Conservation (phyloP, 2,888 invertebrate species). For the Ormyrus nitidulus region DNA sequence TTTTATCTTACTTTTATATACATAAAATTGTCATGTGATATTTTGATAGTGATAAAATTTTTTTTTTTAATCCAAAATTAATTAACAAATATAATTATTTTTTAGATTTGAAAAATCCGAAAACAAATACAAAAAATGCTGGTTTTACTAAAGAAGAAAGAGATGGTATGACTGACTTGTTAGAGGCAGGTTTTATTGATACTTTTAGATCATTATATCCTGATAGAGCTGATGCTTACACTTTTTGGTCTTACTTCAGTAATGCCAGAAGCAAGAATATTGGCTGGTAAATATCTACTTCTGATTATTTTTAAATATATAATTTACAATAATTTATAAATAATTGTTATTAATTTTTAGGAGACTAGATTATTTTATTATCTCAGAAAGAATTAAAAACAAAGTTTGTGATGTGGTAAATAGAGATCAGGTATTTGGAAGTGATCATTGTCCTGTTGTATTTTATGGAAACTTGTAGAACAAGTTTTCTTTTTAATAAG, state of each 20-base stretch:
- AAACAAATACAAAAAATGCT: slow-evolving; percentile 92
- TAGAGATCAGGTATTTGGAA: slow-evolving; percentile 88
- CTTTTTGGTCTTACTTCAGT: slow-evolving; percentile 96
- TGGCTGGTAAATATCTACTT: slow-evolving; percentile 85
- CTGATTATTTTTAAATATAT: slow-evolving; percentile 65
- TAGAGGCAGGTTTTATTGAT: slow-evolving; percentile 90
- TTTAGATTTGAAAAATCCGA: slow-evolving; percentile 94
- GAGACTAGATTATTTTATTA: slow-evolving; percentile 96
- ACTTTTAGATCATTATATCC: slow-evolving; percentile 92
- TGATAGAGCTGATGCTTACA: slow-evolving; percentile 87
- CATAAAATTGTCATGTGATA: background rate
- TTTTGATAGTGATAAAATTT: background rate
- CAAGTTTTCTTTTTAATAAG: slow-evolving; percentile 6
- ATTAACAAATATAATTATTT: slow-evolving; percentile 35
- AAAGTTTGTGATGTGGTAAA: slow-evolving; percentile 91
- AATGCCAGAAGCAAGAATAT: slow-evolving; percentile 92
- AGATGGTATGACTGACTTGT: slow-evolving; percentile 90
- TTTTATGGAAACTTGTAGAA: slow-evolving; percentile 76
- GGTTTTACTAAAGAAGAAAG: slow-evolving; percentile 98
- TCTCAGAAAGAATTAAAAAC: slow-evolving; percentile 87
- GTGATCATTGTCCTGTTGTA: slow-evolving; percentile 97
- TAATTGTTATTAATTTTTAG: slow-evolving; percentile 75
- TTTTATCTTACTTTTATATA: slow-evolving; percentile 3
- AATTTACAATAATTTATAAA: slow-evolving; percentile 9
- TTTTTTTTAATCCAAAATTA: background rate